These are phyloP conservation scores for Tichodroma muraria DNA, from an alignment of 2,113 vertebrate species.

Conservation along the genomic window DNA sequence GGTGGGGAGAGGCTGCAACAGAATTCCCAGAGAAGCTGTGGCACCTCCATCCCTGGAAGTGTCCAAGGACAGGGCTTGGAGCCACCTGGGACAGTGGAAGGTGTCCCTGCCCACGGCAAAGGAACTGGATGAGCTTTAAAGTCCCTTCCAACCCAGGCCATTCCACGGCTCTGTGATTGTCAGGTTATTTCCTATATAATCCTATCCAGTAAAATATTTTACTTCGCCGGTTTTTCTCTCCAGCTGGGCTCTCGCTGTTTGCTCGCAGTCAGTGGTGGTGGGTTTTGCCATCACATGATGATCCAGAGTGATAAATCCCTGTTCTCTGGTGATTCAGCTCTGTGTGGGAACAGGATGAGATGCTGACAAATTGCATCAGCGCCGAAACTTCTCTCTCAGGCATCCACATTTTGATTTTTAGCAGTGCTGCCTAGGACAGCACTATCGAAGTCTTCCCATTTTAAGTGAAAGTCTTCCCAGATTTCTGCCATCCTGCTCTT, in stretches of 20 bases:
- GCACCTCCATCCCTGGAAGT: background rate
- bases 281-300: conserved; percentile 16
- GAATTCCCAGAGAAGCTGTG: background rate
- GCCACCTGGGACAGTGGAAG: fast-evolving
- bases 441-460: background rate
- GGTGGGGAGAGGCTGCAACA: too few species aligned
- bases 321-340: conserved; percentile 50
- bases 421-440: background rate
- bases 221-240: background rate
- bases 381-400: conserved; percentile 39
- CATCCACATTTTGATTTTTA: conserved; percentile 29
- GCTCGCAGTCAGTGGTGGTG: background rate
- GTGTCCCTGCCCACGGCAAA: fast-evolving
- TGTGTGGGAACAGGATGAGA: conserved; percentile 49
- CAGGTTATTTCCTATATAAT: background rate
- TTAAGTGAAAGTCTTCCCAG: background rate
- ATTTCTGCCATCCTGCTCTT: background rate
- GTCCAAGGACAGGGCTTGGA: background rate
- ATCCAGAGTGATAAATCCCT: conserved; percentile 1
- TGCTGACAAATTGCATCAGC: conserved; percentile 48
- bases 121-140: background rate
- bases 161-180: background rate
- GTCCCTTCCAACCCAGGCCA: background rate
- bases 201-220: background rate
- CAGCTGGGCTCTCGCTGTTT: background rate